Conservation (phyloP, 2,113 vertebrate genomes). For the Erythrocercus mccallii region DNA sequence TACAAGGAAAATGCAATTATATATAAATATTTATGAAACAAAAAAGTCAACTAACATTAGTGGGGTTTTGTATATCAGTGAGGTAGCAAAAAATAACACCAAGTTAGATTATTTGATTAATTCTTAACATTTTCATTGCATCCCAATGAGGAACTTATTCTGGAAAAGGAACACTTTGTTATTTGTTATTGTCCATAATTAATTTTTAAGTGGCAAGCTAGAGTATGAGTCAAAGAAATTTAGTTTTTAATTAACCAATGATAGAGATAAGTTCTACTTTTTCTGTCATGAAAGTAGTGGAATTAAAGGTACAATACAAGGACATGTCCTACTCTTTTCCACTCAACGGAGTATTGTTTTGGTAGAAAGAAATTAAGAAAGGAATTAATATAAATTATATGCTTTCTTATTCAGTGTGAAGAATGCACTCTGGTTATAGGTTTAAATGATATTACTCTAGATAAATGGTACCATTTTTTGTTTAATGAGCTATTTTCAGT, state of each 20-base stretch:
- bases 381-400: neutral
- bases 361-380: constrained; percentile 18
- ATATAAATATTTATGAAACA: constrained; percentile 79
- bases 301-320: constrained; percentile 8
- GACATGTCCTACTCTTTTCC: neutral
- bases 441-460: neutral
- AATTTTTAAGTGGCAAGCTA: constrained; percentile 27
- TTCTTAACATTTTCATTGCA: constrained; percentile 40
- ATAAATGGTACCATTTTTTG: constrained; percentile 15
- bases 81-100: constrained; percentile 36
- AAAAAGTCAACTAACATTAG: constrained; percentile 53
- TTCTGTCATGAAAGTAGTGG: neutral
- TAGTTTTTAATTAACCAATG: constrained; percentile 51
- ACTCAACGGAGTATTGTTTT: neutral
- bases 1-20: constrained; percentile 71
- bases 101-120: constrained; percentile 46
- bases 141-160: constrained; percentile 19
- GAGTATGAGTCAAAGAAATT: neutral
- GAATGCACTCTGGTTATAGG: neutral
- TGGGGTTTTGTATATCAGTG: constrained; percentile 1
- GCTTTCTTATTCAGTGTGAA: neutral
- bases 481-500: neutral
- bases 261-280: neutral
- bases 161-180: constrained; percentile 19
- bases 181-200: constrained; percentile 46